These are phyloP conservation scores for Acipenser transmontanus DNA, from an alignment of 2,797 vertebrate species.

Conservation along the genomic window DNA sequence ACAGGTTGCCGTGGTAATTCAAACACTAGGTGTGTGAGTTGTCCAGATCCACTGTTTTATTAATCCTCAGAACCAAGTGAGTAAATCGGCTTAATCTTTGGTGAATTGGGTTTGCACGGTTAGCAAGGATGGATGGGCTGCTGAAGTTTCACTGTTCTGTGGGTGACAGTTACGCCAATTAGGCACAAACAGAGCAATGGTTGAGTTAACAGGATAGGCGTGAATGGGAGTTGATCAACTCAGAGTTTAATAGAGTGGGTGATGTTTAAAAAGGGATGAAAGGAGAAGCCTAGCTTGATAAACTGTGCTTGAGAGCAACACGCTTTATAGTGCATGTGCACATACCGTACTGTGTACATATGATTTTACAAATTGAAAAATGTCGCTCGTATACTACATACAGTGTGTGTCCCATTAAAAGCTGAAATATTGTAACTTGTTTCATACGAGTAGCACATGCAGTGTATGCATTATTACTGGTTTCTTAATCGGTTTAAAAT, in stretches of 20 bases:
- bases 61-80: constrained; percentile 9
- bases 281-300: background rate
- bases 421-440: too few relatives aligned
- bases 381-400: too few relatives aligned
- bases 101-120: background rate
- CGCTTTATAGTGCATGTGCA: background rate
- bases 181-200: background rate
- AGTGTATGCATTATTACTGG: too few relatives aligned
- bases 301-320: background rate
- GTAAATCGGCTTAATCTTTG: background rate
- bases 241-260: background rate
- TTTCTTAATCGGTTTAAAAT: too few relatives aligned
- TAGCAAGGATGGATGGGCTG: background rate
- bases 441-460: too few relatives aligned
- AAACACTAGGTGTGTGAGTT: too few relatives aligned
- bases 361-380: too few relatives aligned
- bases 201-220: background rate
- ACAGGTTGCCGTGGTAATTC: too few relatives aligned
- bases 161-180: background rate
- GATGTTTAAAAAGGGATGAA: background rate
- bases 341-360: too few relatives aligned
- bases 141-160: background rate
- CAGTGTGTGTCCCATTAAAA: too few relatives aligned
- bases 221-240: background rate
- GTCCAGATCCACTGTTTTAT: background rate